Conservation (phyloP, 2,113 vertebrate genomes). For the Cebidichthys violaceus region DNA sequence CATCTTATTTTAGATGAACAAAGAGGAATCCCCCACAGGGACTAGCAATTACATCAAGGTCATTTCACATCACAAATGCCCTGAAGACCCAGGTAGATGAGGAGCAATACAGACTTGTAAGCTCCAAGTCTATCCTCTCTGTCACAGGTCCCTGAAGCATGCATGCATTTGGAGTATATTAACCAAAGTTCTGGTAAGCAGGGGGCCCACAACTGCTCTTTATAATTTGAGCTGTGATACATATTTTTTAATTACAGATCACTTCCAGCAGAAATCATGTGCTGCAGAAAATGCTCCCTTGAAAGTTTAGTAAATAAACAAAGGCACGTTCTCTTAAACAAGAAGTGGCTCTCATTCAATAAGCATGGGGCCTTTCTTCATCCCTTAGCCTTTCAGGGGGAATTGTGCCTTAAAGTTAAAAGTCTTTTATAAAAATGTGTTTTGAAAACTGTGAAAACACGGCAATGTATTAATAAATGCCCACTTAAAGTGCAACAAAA, state of each 20-base stretch:
- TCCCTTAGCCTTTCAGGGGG: conserved; percentile 54
- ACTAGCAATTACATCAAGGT: conserved; percentile 19
- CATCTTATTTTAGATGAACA: conserved; percentile 37
- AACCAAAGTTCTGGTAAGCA: conserved; percentile 11
- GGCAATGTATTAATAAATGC: conserved; percentile 72
- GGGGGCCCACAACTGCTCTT: conserved; percentile 11
- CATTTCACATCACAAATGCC: conserved; percentile 13
- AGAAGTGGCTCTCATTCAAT: conserved; percentile 58
- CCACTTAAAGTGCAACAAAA: conserved; percentile 70
- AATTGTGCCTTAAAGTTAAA: conserved; percentile 63
- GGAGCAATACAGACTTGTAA: conserved; percentile 14
- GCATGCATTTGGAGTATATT: conserved; percentile 12
- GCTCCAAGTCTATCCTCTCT: conserved; percentile 3
- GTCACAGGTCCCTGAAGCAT: conserved; percentile 22
- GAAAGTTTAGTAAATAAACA: conserved; percentile 67
- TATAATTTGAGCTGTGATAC: conserved; percentile 35
- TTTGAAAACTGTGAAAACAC: conserved; percentile 68
- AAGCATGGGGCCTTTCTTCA: conserved; percentile 59
- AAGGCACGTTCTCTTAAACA: conserved; percentile 64
- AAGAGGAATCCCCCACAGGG: conserved; percentile 8
- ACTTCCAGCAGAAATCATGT: conserved; percentile 51
- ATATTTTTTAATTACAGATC: conserved; percentile 64
- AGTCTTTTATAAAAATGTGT: conserved; percentile 60
- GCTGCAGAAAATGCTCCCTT: conserved; percentile 29
- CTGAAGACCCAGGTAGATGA: conserved; percentile 11